phyloP scores from a whole-genome alignment of 2,797 vertebrate genomes.

The Triplophysa yarkandensis region DNA sequence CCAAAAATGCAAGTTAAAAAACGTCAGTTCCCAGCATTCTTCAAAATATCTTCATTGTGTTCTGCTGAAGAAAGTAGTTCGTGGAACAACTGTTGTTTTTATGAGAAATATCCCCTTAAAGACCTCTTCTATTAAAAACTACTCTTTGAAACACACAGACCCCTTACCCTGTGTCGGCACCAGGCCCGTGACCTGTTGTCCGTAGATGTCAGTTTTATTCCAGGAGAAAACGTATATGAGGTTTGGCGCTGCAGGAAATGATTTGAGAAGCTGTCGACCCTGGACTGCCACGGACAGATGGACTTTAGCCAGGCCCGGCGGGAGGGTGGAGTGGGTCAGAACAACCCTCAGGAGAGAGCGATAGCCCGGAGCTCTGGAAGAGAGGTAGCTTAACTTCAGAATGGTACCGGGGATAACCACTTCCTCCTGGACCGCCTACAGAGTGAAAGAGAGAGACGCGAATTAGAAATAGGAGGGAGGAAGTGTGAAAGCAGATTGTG shows the following conservation, averaged over 20 bases:
- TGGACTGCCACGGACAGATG: slow-evolving; percentile 83
- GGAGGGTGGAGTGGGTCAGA: slow-evolving; percentile 79
- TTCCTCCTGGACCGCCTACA: slow-evolving; percentile 85
- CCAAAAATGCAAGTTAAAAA: no score
- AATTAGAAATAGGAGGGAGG: slow-evolving; percentile 1
- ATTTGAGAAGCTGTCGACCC: slow-evolving; percentile 83
- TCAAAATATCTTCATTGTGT: no score
- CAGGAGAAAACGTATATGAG: slow-evolving; percentile 84
- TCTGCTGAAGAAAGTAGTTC: no score
- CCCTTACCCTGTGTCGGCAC: slow-evolving; percentile 81
- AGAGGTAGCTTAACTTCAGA: slow-evolving; percentile 84
- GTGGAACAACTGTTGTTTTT: no score
- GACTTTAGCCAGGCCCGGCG: slow-evolving; percentile 81
- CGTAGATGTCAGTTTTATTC: slow-evolving; percentile 90
- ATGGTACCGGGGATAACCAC: slow-evolving; percentile 84
- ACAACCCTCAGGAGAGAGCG: slow-evolving; percentile 83
- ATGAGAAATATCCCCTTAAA: no score
- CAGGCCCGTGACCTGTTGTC: slow-evolving; percentile 85
- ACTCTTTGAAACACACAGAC: slow-evolving; percentile 1
- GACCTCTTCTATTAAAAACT: no score
- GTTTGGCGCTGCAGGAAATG: slow-evolving; percentile 82
- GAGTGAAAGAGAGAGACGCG: slow-evolving; percentile 1
- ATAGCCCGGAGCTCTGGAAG: slow-evolving; percentile 83
- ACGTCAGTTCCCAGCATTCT: no score
- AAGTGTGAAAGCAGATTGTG: slow-evolving; percentile 13